Base-by-base conservation (phyloP, 2,797 vertebrate genomes). In the Gallinago stenura region DNA sequence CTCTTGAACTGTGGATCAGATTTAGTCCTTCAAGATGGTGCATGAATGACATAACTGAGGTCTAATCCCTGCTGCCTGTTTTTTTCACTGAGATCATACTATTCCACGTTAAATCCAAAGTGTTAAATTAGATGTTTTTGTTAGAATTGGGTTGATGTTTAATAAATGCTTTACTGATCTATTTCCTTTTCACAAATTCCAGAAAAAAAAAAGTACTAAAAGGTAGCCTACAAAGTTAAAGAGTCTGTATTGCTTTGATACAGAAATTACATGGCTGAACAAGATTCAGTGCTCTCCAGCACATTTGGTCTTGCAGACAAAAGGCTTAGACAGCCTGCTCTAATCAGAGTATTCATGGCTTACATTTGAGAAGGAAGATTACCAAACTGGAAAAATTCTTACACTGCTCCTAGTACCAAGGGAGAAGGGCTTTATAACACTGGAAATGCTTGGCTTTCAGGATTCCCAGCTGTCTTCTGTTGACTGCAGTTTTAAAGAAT, bases 371-470 rank as follows among this genome's bases (percentile, higher is more conserved):
- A 93, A 78, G 77, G 62, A 80, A 51, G 45, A 70, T 96, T 93
- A 85, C 61, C 72, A 87, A 95, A 87, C 60, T 94, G 87, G 79
- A 93, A 89, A 93, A 95, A 62, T 64, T 89, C 60, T 85, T 87
- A 58, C 15, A 11, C 10, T 85, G 51, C 39, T 90, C 35, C 70
- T 87, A 31, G 30, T 85, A 76, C 24, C 10, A 41, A 83, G 46
- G 70, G 71, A 87, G 37, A 45, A 91, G 33, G 25, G 58, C 79
- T 91, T 25, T 64, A n/a, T 78, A 71, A 70, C 50, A 65, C 54
- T 90, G 84, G 78, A 95, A 93, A 37, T 56, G 62, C 87, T 90
- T 85, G 78, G 26, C 51, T 90, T 79, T 94, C 2, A 30, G 62
- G n/a, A 65, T 87, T 95, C 61, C 57, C 92, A 95, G 75, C 69